Percentiles rank a stretch among this genome's conserved stretches.
Conservation (phyloP, 2,797 vertebrate species). For the Ptychadena robeensis region DNA sequence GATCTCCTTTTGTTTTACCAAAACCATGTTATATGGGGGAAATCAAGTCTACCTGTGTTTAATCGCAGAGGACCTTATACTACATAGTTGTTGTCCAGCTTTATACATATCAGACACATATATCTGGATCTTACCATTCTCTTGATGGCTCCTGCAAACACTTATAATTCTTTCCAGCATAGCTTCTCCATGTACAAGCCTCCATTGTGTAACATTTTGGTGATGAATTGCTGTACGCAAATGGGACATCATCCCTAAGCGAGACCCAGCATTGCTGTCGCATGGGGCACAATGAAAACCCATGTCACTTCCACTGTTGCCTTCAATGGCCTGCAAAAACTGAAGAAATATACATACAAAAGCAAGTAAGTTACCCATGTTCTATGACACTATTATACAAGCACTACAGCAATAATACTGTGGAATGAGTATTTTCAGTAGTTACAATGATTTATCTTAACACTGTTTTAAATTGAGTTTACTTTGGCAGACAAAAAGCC, state of each 20-base stretch:
- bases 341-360: constrained; percentile 47
- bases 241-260: constrained; percentile 69
- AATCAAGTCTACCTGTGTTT: no score
- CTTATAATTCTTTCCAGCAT: constrained; percentile 68
- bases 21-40: no score
- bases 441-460: no score
- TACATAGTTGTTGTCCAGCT: no score
- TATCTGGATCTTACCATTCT: constrained; percentile 62
- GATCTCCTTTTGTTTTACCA: no score
- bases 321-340: constrained; percentile 73
- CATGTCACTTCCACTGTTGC: constrained; percentile 59
- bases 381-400: no score
- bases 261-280: constrained; percentile 63
- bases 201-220: constrained; percentile 68
- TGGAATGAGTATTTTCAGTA: no score
- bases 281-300: constrained; percentile 71
- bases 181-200: constrained; percentile 66
- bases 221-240: constrained; percentile 69
- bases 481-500: no score
- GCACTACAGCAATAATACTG: no score
- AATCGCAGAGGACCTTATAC: no score
- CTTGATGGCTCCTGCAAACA: constrained; percentile 64
- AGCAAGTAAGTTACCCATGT: background rate
- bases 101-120: background rate
- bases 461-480: no score